Conservation (phyloP, 2,888 invertebrate species). For the Ichneumon xanthorius region DNA sequence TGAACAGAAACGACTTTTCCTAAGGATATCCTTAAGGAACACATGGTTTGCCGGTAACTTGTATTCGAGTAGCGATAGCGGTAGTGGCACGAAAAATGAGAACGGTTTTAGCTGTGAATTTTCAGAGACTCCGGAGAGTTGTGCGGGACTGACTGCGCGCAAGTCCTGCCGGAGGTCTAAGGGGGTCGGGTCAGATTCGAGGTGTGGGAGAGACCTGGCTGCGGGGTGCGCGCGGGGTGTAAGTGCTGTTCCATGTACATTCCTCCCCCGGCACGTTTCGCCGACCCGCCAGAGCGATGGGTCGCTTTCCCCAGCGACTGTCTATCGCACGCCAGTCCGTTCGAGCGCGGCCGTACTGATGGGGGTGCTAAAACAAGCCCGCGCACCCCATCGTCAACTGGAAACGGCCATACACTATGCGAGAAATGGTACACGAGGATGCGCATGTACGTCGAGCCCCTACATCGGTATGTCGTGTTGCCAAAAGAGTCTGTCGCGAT, state of each 20-base stretch:
- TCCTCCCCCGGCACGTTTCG: constrained; percentile 70
- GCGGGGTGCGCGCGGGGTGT: constrained; percentile 75
- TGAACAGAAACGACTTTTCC: no score
- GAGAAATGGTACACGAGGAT: constrained; percentile 57
- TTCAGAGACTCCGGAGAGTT: constrained; percentile 38
- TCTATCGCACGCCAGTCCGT: constrained; percentile 53
- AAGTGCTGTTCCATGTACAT: constrained; percentile 84
- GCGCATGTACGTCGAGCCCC: constrained; percentile 48
- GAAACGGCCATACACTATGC: constrained; percentile 24
- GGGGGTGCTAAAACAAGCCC: constrained; percentile 56
- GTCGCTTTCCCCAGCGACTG: constrained; percentile 48
- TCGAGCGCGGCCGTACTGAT: constrained; percentile 41
- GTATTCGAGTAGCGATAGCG: not conserved
- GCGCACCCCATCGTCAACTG: constrained; percentile 14
- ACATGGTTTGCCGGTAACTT: not conserved
- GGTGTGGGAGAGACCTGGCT: constrained; percentile 58
- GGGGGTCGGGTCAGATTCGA: constrained; percentile 53
- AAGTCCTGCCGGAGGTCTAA: constrained; percentile 57
- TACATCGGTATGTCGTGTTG: constrained; percentile 58
- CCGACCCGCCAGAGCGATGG: constrained; percentile 56
- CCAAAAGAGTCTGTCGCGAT: constrained; percentile 60
- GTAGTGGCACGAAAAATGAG: constrained; percentile 24
- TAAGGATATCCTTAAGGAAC: no score
- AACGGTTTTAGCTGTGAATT: constrained; percentile 42
- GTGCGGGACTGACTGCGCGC: constrained; percentile 47